A percentile compares a stretch with the other conserved stretches of the same genome.
phyloP scores from a whole-genome alignment of 2,113 vertebrate genomes.

The Hydropotes inermis region DNA sequence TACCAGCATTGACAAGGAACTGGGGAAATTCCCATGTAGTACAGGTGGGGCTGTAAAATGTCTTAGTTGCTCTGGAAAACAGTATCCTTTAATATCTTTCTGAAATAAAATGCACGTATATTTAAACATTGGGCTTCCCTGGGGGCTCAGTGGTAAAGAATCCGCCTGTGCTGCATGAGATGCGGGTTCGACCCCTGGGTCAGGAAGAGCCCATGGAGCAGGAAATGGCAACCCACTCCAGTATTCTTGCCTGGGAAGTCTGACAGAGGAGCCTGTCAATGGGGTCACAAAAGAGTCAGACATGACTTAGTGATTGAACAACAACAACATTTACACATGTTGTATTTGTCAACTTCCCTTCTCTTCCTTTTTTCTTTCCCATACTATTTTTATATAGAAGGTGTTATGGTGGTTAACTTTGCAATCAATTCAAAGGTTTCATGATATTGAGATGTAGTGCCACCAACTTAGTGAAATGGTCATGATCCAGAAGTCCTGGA shows the following conservation, averaged over 20 bases:
- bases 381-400: background rate
- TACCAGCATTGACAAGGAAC: background rate
- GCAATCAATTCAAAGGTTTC: background rate
- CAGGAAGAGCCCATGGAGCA: background rate
- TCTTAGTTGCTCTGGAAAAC: background rate
- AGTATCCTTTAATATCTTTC: background rate
- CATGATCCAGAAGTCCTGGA: background rate
- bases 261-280: background rate
- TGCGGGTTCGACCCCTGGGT: background rate
- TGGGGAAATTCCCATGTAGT: background rate
- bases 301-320: background rate
- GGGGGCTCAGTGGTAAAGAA: background rate
- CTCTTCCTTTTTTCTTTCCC: background rate
- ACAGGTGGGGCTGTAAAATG: background rate
- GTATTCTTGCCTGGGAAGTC: background rate
- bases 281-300: background rate
- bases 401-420: background rate
- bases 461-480: background rate
- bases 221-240: background rate
- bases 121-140: background rate
- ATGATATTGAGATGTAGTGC: background rate
- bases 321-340: background rate
- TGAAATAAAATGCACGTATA: background rate
- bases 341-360: background rate
- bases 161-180: background rate